Evolutionary conservation across 2,797 vertebrate species (phyloP).

Genomic region (Coracias cyanogaster): DNA sequence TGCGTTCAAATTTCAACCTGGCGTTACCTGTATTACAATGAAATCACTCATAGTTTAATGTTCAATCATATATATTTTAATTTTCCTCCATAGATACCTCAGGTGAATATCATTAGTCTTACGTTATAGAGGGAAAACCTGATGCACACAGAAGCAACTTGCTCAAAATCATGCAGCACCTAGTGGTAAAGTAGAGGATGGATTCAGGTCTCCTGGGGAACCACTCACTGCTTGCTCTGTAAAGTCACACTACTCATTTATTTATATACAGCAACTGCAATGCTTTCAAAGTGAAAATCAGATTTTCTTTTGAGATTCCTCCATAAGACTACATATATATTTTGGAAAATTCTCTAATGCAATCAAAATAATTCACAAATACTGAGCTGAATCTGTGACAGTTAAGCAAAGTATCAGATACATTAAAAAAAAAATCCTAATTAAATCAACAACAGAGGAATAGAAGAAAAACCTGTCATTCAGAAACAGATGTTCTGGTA

Average conservation of each 20-base stretch:
- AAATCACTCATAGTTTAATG: background rate
- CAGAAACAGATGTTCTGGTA: background rate
- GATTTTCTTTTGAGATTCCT: background rate
- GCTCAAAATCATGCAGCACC: background rate
- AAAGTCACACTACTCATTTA: background rate
- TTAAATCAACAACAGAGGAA: background rate
- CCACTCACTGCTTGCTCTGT: background rate
- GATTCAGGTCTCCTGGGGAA: background rate
- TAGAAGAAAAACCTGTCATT: background rate
- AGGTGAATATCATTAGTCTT: background rate
- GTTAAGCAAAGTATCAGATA: background rate
- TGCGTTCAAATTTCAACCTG: background rate
- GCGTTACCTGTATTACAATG: background rate
- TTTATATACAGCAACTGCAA: background rate
- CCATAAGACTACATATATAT: background rate
- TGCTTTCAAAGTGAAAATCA: background rate
- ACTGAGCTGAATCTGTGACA: background rate
- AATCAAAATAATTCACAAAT: background rate
- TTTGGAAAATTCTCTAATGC: background rate
- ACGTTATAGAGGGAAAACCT: background rate
- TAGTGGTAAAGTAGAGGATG: background rate
- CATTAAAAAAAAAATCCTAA: background rate
- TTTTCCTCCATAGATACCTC: background rate
- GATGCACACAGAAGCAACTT: background rate
- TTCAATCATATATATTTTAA: background rate